Base-by-base conservation (phyloP, 2,113 vertebrate genomes). In the Acrocephalus arundinaceus region DNA sequence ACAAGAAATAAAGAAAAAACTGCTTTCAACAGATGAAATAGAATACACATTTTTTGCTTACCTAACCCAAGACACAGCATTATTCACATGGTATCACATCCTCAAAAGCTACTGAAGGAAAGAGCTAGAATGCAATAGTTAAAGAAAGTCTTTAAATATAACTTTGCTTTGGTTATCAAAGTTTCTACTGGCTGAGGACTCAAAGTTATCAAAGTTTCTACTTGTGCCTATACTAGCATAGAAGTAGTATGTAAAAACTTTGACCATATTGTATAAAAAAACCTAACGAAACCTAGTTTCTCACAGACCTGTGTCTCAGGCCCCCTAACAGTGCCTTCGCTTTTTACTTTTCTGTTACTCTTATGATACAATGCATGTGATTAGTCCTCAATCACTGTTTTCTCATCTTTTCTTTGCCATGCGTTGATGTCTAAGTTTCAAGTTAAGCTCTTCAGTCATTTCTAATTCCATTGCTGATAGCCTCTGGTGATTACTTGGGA, bases 331-430 rank as follows among this genome's bases (percentile, higher is more conserved):
- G 58, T 35, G 30, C 31, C 35, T 77, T 48, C 43, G 77, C 39
- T 78, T 13, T 81, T 81, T 55, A 49, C 33, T 67, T 78, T 67
- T 67, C 35, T 81, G 43, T 76, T 78, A 57, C 17, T 81, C 33
- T 90, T 19, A 63, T 0, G 1, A 48, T 72, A 45, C 1, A 75
- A 31, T 68, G 52, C 57, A 75, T 1, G 2, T 0, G 0, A 81
- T 74, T 63, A 86, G 16, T 57, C 65, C 65, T 63, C 67, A 71
- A 1, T 81, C 57, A 59, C 67, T 76, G 17, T 35, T 63, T 13
- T 74, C 73, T 89, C 65, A 52, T 55, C 30, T 66, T 49, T 74
- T 85, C 43, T 79, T 86, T 54, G 30, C 59, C 7, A 1, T 48
- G 35, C 61, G 37, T 49, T 83, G 59, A 80, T 46, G 33, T 51